Conservation (phyloP, 2,797 vertebrate genomes). For the Decapterus maruadsi region DNA sequence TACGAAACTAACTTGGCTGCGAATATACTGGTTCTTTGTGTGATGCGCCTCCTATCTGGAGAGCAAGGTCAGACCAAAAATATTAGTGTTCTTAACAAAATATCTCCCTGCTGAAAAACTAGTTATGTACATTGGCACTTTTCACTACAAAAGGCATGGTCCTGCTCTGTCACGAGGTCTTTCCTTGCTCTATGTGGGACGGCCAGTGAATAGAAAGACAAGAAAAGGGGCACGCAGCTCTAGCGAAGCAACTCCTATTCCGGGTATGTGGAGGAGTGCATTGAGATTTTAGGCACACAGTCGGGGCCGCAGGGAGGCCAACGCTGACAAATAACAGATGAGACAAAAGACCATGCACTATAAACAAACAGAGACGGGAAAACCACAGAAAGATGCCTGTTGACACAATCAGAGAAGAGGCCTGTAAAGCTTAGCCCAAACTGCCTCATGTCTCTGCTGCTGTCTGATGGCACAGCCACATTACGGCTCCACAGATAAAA, state of each 20-base stretch:
- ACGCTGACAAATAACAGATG: constrained; percentile 64
- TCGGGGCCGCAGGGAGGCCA: constrained; percentile 49
- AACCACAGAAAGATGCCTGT: constrained; percentile 70
- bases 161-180: constrained; percentile 43
- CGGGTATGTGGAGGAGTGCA: constrained; percentile 42
- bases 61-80: constrained; percentile 62
- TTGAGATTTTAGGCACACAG: constrained; percentile 47
- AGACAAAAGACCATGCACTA: constrained; percentile 59
- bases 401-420: constrained; percentile 72
- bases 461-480: constrained; percentile 77
- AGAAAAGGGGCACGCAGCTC: constrained; percentile 14
- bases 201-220: constrained; percentile 30
- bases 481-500: constrained; percentile 70
- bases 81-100: constrained; percentile 64
- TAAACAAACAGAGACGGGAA: constrained; percentile 58
- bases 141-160: constrained; percentile 44
- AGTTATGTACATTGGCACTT: constrained; percentile 72
- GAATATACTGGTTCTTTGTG: constrained; percentile 61
- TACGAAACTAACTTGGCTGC: constrained; percentile 36
- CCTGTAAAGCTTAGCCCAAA: constrained; percentile 50
- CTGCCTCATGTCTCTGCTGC: constrained; percentile 67
- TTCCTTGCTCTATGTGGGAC: constrained; percentile 45
- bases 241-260: constrained; percentile 29
- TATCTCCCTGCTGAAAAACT: constrained; percentile 69
- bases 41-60: constrained; percentile 57